Evolutionary conservation across 2,888 invertebrate species (phyloP).

Genomic region (Napeogenes sylphis): DNA sequence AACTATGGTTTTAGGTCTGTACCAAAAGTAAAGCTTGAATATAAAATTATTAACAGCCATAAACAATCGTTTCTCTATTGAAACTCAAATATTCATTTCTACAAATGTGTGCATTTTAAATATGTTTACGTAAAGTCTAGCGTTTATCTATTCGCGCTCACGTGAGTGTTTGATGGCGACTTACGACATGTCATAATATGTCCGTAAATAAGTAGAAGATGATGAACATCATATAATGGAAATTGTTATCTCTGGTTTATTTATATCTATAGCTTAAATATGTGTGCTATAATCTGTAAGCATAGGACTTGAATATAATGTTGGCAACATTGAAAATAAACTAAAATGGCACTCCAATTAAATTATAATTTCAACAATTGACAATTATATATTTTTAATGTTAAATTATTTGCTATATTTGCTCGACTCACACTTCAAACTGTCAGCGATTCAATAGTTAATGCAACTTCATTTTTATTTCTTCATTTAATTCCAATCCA

Average conservation of each 20-base stretch:
- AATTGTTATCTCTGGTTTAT: slow-evolving; percentile 35
- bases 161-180: slow-evolving; percentile 15
- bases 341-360: too few relatives aligned
- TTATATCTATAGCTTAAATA: not conserved
- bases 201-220: slow-evolving; percentile 45
- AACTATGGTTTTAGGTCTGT: too few relatives aligned
- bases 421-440: not conserved
- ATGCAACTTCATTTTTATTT: not conserved
- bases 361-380: too few relatives aligned
- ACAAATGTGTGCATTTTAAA: not conserved
- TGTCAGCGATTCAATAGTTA: not conserved
- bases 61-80: too few relatives aligned
- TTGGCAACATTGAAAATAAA: too few relatives aligned
- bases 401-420: too few relatives aligned
- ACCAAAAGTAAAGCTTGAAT: too few relatives aligned
- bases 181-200: slow-evolving; percentile 46
- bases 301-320: not conserved
- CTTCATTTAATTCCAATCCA: not conserved
- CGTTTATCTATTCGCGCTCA: slow-evolving; percentile 8
- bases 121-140: not conserved
- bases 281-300: not conserved
- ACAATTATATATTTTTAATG: too few relatives aligned
- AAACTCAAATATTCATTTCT: too few relatives aligned
- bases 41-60: too few relatives aligned
- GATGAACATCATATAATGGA: slow-evolving; percentile 42